Evolutionary conservation across 2,888 invertebrate genomes (phyloP), one percentile per base, ranked within the genome.

Genomic region (Dicyrtomina minuta): DNA sequence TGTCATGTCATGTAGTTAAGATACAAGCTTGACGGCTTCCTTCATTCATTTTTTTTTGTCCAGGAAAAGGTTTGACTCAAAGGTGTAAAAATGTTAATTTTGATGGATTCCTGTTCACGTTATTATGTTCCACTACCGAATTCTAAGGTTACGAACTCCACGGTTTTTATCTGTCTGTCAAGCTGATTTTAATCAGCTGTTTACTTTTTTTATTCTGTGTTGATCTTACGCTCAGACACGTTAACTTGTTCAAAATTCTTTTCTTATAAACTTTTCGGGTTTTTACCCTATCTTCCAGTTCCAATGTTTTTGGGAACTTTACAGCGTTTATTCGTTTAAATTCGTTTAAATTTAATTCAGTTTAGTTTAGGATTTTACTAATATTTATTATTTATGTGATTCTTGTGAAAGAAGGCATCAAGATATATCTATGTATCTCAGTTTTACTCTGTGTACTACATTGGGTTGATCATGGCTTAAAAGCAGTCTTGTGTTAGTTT

Each of bases 71-170:
- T 20, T 41, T n/a, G 41, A 43, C 24, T 60, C 39, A 60, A 20
- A 60, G 62, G 62, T 62, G 62, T 62, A 62, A 62, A 62, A 62
- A 62, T 62, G 22, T 44, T 62, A 46, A 62, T 27, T 62, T 62
- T 62, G 44, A 62, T 62, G 46, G 62, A 62, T 62, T 62, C 49
- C 62, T 44, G 43, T 49, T 62, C 46, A 56, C 56, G 56, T 56
- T 56, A 56, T 56, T 56, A 26, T 26, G 22, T 46, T 46, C 46
- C 62, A 60, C 41, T 44, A 60, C 44, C 60, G 43, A 44, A 60
- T 43, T 60, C 41, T 44, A 43, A 60, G 41, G 43, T 60, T 44
- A 44, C 62, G 51, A 56, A 56, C 56, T 33, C 51, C 20, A 53
- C 33, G 33, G 56, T 46, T 27, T 62, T 41, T 62, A 49, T 46